These are phyloP conservation scores for Pterocles gutturalis DNA, from an alignment of 2,113 vertebrate genomes.

Conservation along the genomic window DNA sequence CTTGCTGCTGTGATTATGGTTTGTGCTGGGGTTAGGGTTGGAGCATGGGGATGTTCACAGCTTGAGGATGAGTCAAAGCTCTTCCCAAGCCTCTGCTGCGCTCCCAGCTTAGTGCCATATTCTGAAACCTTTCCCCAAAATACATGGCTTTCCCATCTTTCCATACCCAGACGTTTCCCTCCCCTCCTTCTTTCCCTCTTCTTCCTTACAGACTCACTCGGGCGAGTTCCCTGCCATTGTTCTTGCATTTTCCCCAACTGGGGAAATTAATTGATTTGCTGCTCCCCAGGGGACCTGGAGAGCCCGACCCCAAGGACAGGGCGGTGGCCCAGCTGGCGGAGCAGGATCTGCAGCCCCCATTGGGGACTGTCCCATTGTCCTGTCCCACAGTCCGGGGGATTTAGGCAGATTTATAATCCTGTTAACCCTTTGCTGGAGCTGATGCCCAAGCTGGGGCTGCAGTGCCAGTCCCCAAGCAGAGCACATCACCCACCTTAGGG, in stretches of 20 bases:
- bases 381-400: constrained; percentile 31
- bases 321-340: fast-evolving
- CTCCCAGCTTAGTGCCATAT: fast-evolving
- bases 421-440: constrained; percentile 40
- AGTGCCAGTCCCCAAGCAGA: neutral
- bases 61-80: neutral
- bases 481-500: neutral
- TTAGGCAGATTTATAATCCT: constrained; percentile 47
- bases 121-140: neutral
- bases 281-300: neutral
- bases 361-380: neutral
- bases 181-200: neutral
- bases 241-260: neutral
- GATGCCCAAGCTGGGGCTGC: neutral
- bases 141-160: fast-evolving
- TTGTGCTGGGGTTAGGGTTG: neutral
- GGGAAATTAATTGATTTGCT: neutral
- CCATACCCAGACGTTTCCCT: fast-evolving
- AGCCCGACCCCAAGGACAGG: neutral
- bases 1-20: fast-evolving
- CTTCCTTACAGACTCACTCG: neutral
- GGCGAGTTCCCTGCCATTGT: neutral
- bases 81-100: neutral
- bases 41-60: fast-evolving
- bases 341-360: neutral